Percentiles rank a stretch among this genome's conserved stretches.
Evolutionary conservation across 2,113 vertebrate species (phyloP).

Genomic region (Falco punctatus): DNA sequence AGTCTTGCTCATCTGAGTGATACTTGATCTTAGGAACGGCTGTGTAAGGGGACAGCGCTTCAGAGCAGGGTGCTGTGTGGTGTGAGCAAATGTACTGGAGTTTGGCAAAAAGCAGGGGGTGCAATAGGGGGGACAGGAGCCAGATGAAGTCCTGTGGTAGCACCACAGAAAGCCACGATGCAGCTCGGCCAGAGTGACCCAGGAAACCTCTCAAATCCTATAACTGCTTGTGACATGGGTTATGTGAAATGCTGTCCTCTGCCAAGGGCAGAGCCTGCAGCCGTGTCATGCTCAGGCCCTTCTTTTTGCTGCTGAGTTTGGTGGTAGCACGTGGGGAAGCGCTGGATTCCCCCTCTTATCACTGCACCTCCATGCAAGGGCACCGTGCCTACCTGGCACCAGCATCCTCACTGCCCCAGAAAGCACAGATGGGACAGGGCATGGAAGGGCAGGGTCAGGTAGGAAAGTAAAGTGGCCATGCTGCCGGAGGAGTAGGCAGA

Average conservation of each 20-base stretch:
- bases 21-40: background rate
- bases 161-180: accelerated
- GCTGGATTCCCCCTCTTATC: accelerated
- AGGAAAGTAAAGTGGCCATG: background rate
- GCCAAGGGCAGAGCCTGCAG: background rate
- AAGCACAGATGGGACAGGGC: accelerated
- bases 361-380: background rate
- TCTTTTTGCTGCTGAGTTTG: background rate
- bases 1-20: background rate
- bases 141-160: background rate
- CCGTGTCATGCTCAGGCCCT: background rate
- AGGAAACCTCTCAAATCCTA: accelerated
- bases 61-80: accelerated
- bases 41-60: background rate
- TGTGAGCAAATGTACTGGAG: accelerated
- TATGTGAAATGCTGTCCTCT: background rate
- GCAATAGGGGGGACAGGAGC: background rate
- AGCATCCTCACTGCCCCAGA: background rate
- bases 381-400: background rate
- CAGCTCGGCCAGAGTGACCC: background rate
- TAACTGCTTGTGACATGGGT: background rate
- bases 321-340: background rate
- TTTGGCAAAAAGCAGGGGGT: background rate
- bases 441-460: background rate
- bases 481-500: background rate